Evolutionary conservation across 2,888 invertebrate species (phyloP).

Genomic region (Drosophila suboccidentalis): DNA sequence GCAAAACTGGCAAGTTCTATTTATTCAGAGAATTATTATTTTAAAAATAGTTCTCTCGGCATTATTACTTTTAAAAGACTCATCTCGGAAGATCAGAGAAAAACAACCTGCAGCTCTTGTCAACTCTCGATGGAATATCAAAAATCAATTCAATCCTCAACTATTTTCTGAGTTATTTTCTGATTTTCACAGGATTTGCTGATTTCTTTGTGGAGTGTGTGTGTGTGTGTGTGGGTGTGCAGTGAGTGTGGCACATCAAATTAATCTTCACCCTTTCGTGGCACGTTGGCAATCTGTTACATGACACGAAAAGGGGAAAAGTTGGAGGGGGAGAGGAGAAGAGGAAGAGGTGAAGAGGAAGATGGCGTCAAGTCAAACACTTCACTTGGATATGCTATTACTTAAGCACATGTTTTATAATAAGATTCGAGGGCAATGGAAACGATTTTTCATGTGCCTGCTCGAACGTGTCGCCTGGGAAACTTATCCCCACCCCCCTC

Average conservation of each 20-base stretch:
- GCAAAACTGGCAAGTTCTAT: no score
- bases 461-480: conserved; percentile 71
- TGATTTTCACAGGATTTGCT: conserved; percentile 6
- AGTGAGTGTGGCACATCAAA: conserved; percentile 36
- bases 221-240: not conserved
- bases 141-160: conserved; percentile 16
- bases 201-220: not conserved
- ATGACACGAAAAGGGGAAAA: conserved; percentile 49
- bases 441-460: conserved; percentile 76
- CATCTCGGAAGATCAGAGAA: not conserved
- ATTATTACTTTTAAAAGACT: not conserved
- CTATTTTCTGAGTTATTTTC: conserved; percentile 15
- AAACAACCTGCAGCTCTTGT: not conserved
- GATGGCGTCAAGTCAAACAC: conserved; percentile 61
- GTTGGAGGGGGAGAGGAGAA: not conserved
- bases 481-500: not conserved
- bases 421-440: conserved; percentile 59
- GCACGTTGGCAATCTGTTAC: conserved; percentile 75
- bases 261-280: conserved; percentile 64
- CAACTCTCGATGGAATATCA: conserved; percentile 7
- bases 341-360: not conserved
- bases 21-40: no score
- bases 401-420: conserved; percentile 82
- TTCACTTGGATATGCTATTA: conserved; percentile 74
- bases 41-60: not conserved